phyloP scores from a whole-genome alignment of 2,113 vertebrate genomes.

The Notarius quadriscutis region DNA sequence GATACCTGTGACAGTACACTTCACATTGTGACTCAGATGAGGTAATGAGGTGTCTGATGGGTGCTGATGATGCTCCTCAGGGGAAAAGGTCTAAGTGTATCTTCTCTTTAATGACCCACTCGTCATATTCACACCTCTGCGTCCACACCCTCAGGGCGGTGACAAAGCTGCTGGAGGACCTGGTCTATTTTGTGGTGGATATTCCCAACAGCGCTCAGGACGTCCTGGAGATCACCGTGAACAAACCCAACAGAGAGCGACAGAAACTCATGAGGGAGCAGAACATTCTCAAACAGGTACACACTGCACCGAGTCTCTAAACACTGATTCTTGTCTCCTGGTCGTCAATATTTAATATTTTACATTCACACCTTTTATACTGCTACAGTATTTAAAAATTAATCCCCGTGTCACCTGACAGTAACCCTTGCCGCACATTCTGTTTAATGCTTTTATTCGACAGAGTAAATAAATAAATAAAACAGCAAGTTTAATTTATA shows the following conservation, averaged over 20 bases:
- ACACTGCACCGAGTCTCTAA: background rate
- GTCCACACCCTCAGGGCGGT: constrained; percentile 80
- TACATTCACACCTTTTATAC: background rate
- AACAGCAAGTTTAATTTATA: no score
- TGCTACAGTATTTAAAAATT: background rate
- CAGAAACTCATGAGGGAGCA: constrained; percentile 99
- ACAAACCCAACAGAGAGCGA: constrained; percentile 95
- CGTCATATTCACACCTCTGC: background rate
- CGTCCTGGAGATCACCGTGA: constrained; percentile 93
- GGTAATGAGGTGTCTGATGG: background rate
- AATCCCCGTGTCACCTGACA: background rate
- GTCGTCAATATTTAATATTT: background rate
- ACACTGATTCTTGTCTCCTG: background rate
- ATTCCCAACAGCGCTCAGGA: constrained; percentile 97
- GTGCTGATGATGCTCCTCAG: background rate
- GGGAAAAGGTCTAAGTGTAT: background rate
- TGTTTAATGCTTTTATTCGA: background rate
- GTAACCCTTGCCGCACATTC: background rate
- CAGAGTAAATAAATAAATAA: background rate
- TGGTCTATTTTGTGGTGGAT: constrained; percentile 98
- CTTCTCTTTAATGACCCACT: background rate
- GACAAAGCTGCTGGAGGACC: constrained; percentile 93
- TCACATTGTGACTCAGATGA: background rate
- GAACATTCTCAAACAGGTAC: constrained; percentile 97
- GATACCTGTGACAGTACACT: no score